Evolutionary conservation across 2,888 invertebrate genomes (phyloP), one percentile per base, ranked within the genome.

Genomic region (Drosophila histrio): DNA sequence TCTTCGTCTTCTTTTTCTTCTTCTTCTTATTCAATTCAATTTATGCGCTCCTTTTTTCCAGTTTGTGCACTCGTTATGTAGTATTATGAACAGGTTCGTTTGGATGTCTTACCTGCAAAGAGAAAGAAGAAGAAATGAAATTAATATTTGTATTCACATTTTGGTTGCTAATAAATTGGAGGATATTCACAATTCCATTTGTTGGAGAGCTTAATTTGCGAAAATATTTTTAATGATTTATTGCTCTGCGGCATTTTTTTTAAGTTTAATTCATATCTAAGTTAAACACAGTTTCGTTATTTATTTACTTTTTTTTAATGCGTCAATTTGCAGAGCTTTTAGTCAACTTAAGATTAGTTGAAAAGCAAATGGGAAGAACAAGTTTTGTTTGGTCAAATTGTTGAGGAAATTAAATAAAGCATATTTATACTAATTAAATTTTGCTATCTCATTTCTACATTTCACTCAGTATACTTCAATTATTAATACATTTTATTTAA

Each of bases 61-160:
- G 47, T 1, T 46, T 46, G 28, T 30, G 28, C 28, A 7, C 28
- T 13, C 34, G 32, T 15, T 36, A 49, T 49, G 11, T 36, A 36
- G 11, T 36, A 36, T 19, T 44, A 13, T 41, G 9, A 15, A 24
- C 32, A 15, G 15, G 49, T 61, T 70, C 43, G 54, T 21, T 66
- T 39, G 36, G 62, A 58, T 77, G 72, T 77, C 75, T 82, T 82
- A 86, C 86, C 86, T 82, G 84, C 5, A 82, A 86, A 9, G 24
- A 62, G 13, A 61, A 17, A 26, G 30, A 57, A 9, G 28, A 6
- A 54, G 41, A 69, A 44, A 21, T 36, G 7, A 53, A 49, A 59
- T 26, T 65, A 38, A 0, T 5, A 8, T 9, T 26, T 30, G 9
- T 36, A 17, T 24, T 24, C 4, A 36, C n/a, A n/a, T n/a, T n/a